Evolutionary conservation across 1,140 invertebrate genomes (phyloP).

Genomic region (Drosophila busckii): DNA sequence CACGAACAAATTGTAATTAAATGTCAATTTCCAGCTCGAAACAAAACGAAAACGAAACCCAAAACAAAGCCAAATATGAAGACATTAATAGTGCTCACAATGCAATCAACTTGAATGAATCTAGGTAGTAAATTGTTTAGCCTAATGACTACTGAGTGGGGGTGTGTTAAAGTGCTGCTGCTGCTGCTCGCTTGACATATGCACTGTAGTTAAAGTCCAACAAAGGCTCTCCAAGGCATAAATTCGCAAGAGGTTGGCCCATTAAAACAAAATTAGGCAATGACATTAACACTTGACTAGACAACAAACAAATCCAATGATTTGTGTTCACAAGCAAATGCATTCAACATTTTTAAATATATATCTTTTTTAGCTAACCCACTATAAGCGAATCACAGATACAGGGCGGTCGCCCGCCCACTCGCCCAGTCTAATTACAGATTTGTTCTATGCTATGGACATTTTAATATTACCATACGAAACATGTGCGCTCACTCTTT

Average conservation of each 20-base stretch:
- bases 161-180: too few species aligned
- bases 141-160: constrained; percentile 14
- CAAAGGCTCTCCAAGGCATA: too few species aligned
- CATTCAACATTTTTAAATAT: too few species aligned
- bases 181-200: too few species aligned
- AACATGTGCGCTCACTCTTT: constrained; percentile 5
- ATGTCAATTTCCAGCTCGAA: constrained; percentile 59
- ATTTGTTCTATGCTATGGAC: too few species aligned
- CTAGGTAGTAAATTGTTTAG: constrained; percentile 21
- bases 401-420: too few species aligned
- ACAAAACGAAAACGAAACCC: not conserved
- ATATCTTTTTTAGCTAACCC: too few species aligned
- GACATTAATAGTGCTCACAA: constrained; percentile 42
- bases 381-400: too few species aligned
- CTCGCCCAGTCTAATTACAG: constrained; percentile 52
- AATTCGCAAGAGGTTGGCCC: constrained; percentile 31
- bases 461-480: constrained; percentile 17
- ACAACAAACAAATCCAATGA: not conserved
- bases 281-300: constrained; percentile 18
- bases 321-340: too few species aligned
- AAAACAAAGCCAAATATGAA: constrained; percentile 21
- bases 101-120: constrained; percentile 10
- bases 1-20: constrained; percentile 39
- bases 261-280: constrained; percentile 13
- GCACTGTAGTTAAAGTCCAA: too few species aligned